Percentiles rank a stretch among this genome's conserved stretches.
Conservation (phyloP, 2,888 invertebrate species). For the Eurytoma californica region DNA sequence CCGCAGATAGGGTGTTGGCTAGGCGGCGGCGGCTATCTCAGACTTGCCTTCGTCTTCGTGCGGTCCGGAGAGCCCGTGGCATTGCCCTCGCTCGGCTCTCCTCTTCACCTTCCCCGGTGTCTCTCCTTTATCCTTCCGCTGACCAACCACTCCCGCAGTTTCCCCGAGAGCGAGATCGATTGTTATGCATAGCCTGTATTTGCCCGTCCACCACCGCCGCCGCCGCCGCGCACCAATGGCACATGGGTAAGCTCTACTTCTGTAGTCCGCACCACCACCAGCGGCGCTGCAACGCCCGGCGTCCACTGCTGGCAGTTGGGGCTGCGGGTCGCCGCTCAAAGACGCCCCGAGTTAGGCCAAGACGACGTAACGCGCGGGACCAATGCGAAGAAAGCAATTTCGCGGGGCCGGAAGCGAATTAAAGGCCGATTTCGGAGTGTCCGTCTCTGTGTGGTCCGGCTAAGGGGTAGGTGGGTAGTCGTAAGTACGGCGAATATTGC, state of each 20-base stretch:
- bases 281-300: neutral
- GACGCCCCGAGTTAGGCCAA: slow-evolving; percentile 14
- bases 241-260: slow-evolving; percentile 49
- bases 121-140: slow-evolving; percentile 70
- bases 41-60: slow-evolving; percentile 69
- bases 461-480: neutral
- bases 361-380: slow-evolving; percentile 43
- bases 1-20: slow-evolving; percentile 72
- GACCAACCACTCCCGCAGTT: slow-evolving; percentile 73
- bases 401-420: slow-evolving; percentile 64
- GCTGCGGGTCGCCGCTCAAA: slow-evolving; percentile 38
- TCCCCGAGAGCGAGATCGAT: slow-evolving; percentile 73
- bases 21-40: slow-evolving; percentile 67
- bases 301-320: neutral
- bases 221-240: slow-evolving; percentile 52
- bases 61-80: slow-evolving; percentile 53
- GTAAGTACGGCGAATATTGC: slow-evolving; percentile 35
- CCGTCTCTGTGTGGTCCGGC: slow-evolving; percentile 3
- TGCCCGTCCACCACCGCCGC: slow-evolving; percentile 68
- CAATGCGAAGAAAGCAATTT: slow-evolving; percentile 71
- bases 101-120: slow-evolving; percentile 59
- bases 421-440: slow-evolving; percentile 53
- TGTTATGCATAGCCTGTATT: slow-evolving; percentile 76
- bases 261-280: slow-evolving; percentile 5
- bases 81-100: slow-evolving; percentile 61